These are phyloP conservation scores for Scaptomyza montana DNA, from an alignment of 1,140 invertebrate species.

Conservation along the genomic window DNA sequence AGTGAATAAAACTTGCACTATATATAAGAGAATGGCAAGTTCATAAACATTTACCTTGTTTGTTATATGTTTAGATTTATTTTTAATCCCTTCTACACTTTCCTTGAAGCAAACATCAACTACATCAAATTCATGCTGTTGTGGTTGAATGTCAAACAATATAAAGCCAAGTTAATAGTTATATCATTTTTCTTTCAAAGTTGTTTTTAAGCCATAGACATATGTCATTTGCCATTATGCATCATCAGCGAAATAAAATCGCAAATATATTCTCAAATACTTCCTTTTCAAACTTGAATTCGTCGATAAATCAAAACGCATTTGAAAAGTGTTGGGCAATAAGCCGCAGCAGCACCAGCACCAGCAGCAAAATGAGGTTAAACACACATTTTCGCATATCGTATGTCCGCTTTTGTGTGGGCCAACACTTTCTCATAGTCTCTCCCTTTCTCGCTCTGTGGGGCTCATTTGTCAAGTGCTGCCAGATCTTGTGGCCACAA, in stretches of 20 bases:
- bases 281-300: not conserved
- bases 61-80: no score
- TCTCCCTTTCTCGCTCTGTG: not conserved
- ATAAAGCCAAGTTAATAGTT: not conserved
- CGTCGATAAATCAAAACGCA: constrained; percentile 1
- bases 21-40: no score
- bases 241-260: not conserved
- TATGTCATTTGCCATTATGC: not conserved
- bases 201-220: not conserved
- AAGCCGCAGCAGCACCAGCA: not conserved
- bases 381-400: constrained; percentile 33
- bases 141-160: not conserved
- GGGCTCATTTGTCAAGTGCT: constrained; percentile 47
- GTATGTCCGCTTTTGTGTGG: constrained; percentile 24
- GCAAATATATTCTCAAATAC: not conserved
- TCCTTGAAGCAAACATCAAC: no score
- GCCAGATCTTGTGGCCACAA: constrained; percentile 43
- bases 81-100: no score
- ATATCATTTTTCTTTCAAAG: not conserved
- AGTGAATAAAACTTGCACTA: no score
- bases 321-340: constrained; percentile 1
- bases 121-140: no score
- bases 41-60: no score
- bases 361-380: not conserved
- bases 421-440: constrained; percentile 8